Evolutionary conservation across 2,113 vertebrate genomes (phyloP), one percentile per base, ranked within the genome.

Genomic region (Murina feae): DNA sequence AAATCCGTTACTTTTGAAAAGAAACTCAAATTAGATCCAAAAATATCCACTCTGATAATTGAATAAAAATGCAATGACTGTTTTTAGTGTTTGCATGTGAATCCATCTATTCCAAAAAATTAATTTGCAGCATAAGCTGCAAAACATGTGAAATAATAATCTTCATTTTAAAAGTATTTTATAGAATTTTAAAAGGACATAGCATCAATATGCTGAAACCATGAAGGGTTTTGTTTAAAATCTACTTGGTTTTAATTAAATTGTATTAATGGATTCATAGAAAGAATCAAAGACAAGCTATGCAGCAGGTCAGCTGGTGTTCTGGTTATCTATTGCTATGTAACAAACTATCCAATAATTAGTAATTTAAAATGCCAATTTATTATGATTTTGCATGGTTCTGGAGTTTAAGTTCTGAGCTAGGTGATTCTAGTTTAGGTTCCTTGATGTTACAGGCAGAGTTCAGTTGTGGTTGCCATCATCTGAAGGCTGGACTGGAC

Each of bases 1-100:
- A 79, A 86, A 89, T 68, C 28, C 32, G 86, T 79, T 83, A 37
- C 17, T 87, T 83, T 95, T 86, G 7, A 76, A 93, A 78, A 87
- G 75, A 63, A 91, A 86, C 69, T 65, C 12, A 91, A 63, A 86
- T 63, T 79, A 76, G 2, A 75, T 66, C 35, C 2, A 16, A 1
- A 90, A 94, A 37, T 94, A 5, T 30, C 58, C 14, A 79, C 6
- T 74, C 32, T 79, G 71, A 76, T 66, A 86, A 49, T 1, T 25
- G 25, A 90, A 75, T 83, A 83, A 37, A 49, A 93, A 76, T 21
- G 25, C 30, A 68, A n/a, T 79, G 25, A 39, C 35, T 9, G 4
- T 60, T 60, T 76, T 82, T 79, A 60, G 25, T 66, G 9, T 88
- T 72, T 25, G 1, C 32, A 20, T 72, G 32, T 1, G 66, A 49